Conservation (phyloP, 2,113 vertebrate species). For the Australoheros scitulus region DNA sequence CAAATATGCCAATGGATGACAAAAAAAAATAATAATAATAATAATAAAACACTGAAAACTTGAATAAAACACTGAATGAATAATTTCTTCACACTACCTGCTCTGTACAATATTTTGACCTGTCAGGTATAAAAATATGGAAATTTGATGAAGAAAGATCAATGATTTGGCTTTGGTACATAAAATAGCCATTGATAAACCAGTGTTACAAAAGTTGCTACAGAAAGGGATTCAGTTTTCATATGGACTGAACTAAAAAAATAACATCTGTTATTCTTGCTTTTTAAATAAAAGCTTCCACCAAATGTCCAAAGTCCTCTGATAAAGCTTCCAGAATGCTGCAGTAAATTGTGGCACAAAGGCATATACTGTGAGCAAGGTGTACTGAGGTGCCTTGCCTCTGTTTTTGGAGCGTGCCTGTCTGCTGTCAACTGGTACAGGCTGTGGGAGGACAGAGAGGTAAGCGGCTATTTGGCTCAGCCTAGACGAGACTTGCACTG, state of each 20-base stretch:
- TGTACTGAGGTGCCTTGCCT: constrained; percentile 58
- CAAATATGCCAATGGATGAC: background rate
- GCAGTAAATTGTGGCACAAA: constrained; percentile 41
- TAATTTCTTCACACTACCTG: background rate
- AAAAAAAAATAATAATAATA: background rate
- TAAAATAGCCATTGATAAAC: background rate
- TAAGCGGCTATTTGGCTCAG: constrained; percentile 66
- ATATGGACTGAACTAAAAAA: background rate
- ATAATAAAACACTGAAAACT: background rate
- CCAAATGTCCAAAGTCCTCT: constrained; percentile 38
- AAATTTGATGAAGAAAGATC: background rate
- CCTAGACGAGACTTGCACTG: constrained; percentile 10
- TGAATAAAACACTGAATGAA: background rate
- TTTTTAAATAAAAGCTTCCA: constrained; percentile 25
- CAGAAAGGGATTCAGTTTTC: background rate
- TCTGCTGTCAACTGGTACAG: constrained; percentile 50
- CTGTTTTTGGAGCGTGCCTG: constrained; percentile 61
- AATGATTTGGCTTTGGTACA: background rate
- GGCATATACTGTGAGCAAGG: constrained; percentile 49
- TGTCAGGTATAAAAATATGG: background rate
- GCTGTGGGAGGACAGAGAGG: constrained; percentile 47
- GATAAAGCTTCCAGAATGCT: constrained; percentile 39
- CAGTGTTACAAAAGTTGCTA: background rate
- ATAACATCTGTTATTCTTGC: constrained; percentile 1
- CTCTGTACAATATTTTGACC: background rate